phyloP scores from a whole-genome alignment of 2,113 vertebrate species.

The Leucopsar rothschildi region DNA sequence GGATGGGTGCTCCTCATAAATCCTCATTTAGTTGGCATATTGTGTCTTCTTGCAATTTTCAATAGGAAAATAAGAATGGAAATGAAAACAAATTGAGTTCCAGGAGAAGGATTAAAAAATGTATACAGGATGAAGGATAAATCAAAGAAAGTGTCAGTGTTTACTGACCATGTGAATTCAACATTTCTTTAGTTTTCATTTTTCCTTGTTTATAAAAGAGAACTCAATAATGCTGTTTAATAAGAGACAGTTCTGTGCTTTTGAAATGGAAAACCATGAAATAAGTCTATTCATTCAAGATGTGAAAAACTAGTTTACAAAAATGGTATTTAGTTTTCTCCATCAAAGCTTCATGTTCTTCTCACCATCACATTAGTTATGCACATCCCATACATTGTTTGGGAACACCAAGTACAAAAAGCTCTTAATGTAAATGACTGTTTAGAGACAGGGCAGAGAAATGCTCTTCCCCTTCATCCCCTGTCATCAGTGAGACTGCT shows the following conservation, averaged over 20 bases:
- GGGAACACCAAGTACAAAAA: background rate
- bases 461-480: background rate
- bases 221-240: background rate
- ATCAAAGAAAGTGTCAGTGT: background rate
- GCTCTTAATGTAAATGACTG: background rate
- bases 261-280: slow-evolving; percentile 11
- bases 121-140: background rate
- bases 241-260: background rate
- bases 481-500: background rate
- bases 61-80: background rate
- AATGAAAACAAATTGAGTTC: background rate
- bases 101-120: background rate
- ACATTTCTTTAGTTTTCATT: background rate
- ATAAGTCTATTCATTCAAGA: background rate
- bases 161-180: background rate
- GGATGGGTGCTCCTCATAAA: background rate
- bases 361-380: background rate
- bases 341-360: background rate
- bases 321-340: background rate
- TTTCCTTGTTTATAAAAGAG: background rate
- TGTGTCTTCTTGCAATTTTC: background rate
- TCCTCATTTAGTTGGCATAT: background rate
- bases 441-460: background rate
- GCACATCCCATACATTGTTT: background rate
- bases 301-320: background rate